Evolutionary conservation across 92 coral and sea anemone species (phyloP).

Genomic region (Palythoa grandis): DNA sequence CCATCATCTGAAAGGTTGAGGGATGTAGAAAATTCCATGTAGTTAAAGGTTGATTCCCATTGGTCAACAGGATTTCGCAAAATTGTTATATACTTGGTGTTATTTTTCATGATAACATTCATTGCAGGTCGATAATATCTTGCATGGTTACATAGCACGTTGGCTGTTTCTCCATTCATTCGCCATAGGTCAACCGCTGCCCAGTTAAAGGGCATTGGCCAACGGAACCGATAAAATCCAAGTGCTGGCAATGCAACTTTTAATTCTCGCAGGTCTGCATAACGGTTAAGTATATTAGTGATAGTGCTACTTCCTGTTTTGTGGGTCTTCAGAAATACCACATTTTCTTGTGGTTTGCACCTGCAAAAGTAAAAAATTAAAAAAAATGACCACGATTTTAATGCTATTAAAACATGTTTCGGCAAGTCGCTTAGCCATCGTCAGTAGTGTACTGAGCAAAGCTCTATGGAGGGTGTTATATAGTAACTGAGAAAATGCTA

Average conservation of each 20-base stretch:
- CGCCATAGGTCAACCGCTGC: constrained; percentile 81
- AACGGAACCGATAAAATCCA: constrained; percentile 76
- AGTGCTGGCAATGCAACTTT: constrained; percentile 77
- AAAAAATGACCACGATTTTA: too few species aligned
- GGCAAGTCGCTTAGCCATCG: too few species aligned
- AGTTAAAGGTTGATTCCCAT: constrained; percentile 92
- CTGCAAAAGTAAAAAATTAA: constrained; percentile 44
- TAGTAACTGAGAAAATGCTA: too few species aligned
- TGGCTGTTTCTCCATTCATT: constrained; percentile 84
- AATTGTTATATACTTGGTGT: constrained; percentile 85
- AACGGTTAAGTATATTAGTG: constrained; percentile 92
- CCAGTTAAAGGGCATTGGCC: constrained; percentile 96
- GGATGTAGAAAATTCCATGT: constrained; percentile 76
- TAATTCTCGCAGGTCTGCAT: constrained; percentile 89
- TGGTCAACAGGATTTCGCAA: constrained; percentile 88
- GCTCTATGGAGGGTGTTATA: too few species aligned
- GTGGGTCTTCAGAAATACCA: constrained; percentile 95
- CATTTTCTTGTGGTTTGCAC: constrained; percentile 73
- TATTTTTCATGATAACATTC: constrained; percentile 82
- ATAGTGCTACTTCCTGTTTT: constrained; percentile 97
- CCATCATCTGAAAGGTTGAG: constrained; percentile 61
- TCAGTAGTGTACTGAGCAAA: too few species aligned
- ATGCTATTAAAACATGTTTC: too few species aligned
- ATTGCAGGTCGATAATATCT: constrained; percentile 78
- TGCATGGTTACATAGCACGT: constrained; percentile 92